Percentiles rank a stretch among this genome's conserved stretches.
Evolutionary conservation across 2,797 vertebrate genomes (phyloP).

Genomic region (Telmatherina bonti): DNA sequence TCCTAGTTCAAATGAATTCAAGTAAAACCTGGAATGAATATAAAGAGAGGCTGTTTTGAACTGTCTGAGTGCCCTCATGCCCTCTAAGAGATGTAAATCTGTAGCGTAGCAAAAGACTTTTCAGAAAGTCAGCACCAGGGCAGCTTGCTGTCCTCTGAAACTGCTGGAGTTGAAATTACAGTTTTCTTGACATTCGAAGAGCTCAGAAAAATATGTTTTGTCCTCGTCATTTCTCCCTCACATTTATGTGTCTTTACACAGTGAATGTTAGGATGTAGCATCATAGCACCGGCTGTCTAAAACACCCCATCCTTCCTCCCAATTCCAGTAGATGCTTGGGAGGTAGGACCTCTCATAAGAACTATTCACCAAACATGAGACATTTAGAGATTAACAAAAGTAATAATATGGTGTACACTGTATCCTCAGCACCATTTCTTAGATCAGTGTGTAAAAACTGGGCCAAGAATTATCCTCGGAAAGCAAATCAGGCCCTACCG

Average conservation of each 20-base stretch:
- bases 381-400: conserved; percentile 70
- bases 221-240: conserved; percentile 55
- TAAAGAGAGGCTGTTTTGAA: conserved; percentile 58
- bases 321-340: conserved; percentile 21
- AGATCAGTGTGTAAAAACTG: conserved; percentile 45
- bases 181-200: conserved; percentile 75
- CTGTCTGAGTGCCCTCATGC: conserved; percentile 66
- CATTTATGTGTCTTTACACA: conserved; percentile 70
- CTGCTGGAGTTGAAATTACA: conserved; percentile 65
- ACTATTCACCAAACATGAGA: conserved; percentile 52
- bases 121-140: conserved; percentile 82
- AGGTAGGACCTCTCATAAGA: conserved; percentile 36
- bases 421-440: conserved; percentile 73
- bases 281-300: conserved; percentile 73
- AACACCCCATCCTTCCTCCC: not conserved
- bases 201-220: conserved; percentile 73
- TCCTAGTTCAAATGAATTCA: conserved; percentile 76
- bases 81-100: conserved; percentile 58
- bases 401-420: conserved; percentile 56
- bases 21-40: conserved; percentile 77
- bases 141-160: conserved; percentile 70
- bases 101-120: conserved; percentile 70
- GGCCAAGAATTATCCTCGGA: conserved; percentile 41
- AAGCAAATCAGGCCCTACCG: conserved; percentile 32
- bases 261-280: conserved; percentile 78